Base-by-base conservation (phyloP, 2,113 vertebrate genomes). In the Paraplagusia blochii region DNA sequence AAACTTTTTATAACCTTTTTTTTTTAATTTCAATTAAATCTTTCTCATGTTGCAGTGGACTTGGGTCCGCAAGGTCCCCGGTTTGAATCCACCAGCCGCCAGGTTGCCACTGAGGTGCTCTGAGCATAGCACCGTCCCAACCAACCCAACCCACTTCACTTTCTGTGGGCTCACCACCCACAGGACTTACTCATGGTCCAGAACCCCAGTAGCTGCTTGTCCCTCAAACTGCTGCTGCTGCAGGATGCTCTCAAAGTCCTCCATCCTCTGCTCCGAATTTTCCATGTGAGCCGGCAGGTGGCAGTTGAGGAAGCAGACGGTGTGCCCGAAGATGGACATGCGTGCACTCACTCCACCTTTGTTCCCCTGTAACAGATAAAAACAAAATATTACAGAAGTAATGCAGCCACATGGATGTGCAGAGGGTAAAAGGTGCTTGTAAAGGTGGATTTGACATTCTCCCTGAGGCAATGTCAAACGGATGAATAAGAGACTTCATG, bases 241-340 rank as follows among this genome's bases (percentile, higher is more conserved):
- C 63, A 99, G 89, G 67, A 99, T 99, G 85, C 94, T 98, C 76
- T 95, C 93, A 80, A 99, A 98, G 80, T 97, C 94, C 76, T 98
- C 96, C 84, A 96, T 93, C 52, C 97, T 91, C 85, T 99, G 96
- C 82, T 98, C 95, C 0, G 95, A 89, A 75, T 98, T 97, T 74
- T 94, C 91, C 94, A 98, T 93, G 84, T 99, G 97, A 0, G 96
- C 95, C 0, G 97, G 97, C 83, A 99, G 86, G 88, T 99, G 97
- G 85, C 97, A 99, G 90, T 99, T 99, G 36, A 99, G 91, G 83
- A 99, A 99, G 77, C 97, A 99, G 53, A 99, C 88, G 29, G 96
- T 93, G 84, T 98, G 94, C 50, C 96, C 96, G 0, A 95, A 98
- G 82, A 95, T 52, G 0, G 93, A 91, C 79, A 94, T 91, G 48